Base-by-base conservation (phyloP, 2,888 invertebrate genomes). In the Synergus itoensis region DNA sequence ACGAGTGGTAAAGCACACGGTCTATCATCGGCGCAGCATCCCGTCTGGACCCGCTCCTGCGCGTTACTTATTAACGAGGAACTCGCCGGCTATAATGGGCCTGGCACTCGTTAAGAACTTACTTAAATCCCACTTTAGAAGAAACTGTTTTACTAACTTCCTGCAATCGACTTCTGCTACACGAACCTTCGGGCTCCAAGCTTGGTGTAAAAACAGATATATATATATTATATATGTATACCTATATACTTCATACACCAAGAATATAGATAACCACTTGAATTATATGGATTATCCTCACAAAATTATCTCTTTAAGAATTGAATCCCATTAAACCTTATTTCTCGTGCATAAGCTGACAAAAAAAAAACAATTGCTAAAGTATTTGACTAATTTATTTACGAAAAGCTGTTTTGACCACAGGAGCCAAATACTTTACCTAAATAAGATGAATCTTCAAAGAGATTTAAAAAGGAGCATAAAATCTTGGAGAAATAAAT, bases 51-150 rank as follows among this genome's bases (percentile, higher is more conserved):
- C 21, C 7, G 16, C 63, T 64, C 14, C 14, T 21, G n/a, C 67
- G 48, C 45, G 45, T 48, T 69, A 69, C 69, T 69, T 69, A 69
- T 48, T 69, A 69, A 48, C 69, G 67, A 43, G 67, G 18, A 75
- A 60, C 76, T 62, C 60, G 14, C 41, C n/a, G 28, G 83, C 83
- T 75, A 80, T 84, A 85, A 87, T 69, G 48, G 69, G 69, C 84
- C 81, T 80, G 81, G 81, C 80, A 83, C 87, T 86, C 86, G 85
- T 87, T 87, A 86, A 87, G 85, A 85, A 86, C 82, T 77, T 77
- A 64, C 63, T 87, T 85, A 85, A 87, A 87, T 85, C 79, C 85
- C 77, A 81, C 84, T 83, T 85, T 69, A 69, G 67, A 69, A 69
- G 69, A 69, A 88, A 86, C 85, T 83, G 82, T 63, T 79, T 79